Conservation (phyloP, 2,888 invertebrate species). For the Synergus itoensis region DNA sequence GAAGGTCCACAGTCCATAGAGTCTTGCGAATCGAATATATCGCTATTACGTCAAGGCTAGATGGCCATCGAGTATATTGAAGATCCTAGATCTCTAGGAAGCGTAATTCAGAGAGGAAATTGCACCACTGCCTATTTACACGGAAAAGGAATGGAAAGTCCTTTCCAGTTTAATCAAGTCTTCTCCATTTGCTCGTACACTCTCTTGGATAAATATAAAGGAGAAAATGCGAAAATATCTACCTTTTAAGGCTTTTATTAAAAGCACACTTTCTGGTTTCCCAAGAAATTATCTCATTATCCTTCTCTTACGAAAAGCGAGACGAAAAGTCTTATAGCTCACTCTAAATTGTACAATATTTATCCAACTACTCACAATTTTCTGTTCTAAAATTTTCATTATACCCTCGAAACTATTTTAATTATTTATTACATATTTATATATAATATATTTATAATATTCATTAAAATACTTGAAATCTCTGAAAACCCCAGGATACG, state of each 20-base stretch:
- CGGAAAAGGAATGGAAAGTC: constrained; percentile 20
- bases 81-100: not conserved
- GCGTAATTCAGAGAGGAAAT: constrained; percentile 6
- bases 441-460: too few relatives aligned
- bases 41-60: constrained; percentile 2
- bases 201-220: not conserved
- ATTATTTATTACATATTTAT: too few relatives aligned
- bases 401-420: too few relatives aligned
- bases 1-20: not conserved
- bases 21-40: constrained; percentile 3
- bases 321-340: too few relatives aligned
- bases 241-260: not conserved
- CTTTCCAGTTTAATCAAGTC: constrained; percentile 14
- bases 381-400: not conserved
- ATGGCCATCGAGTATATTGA: not conserved
- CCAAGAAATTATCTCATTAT: too few relatives aligned
- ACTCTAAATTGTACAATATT: too few relatives aligned
- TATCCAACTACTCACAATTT: too few relatives aligned
- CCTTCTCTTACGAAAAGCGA: too few relatives aligned
- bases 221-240: constrained; percentile 5
- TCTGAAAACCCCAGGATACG: too few relatives aligned
- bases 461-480: too few relatives aligned
- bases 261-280: not conserved
- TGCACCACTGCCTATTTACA: not conserved
- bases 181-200: constrained; percentile 4